These are phyloP conservation scores for Crotalus horridus DNA, from an alignment of 2,113 vertebrate species.

Conservation along the genomic window DNA sequence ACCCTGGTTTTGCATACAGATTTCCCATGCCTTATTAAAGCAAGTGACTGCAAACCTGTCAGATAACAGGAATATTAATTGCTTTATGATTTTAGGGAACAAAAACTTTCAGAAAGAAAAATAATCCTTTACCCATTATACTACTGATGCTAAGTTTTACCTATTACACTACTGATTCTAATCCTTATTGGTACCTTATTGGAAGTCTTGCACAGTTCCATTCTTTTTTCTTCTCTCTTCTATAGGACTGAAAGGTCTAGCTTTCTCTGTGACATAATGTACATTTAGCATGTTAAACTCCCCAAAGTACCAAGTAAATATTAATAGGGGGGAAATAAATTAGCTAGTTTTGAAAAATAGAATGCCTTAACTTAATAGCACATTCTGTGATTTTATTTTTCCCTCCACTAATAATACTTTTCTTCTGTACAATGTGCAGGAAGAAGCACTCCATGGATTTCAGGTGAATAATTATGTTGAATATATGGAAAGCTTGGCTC, in stretches of 20 bases:
- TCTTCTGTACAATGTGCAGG: constrained; percentile 71
- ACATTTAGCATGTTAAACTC: neutral
- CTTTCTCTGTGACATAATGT: neutral
- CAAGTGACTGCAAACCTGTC: neutral
- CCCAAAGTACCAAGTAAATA: neutral
- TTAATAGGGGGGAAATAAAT: constrained; percentile 23
- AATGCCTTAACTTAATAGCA: constrained; percentile 21
- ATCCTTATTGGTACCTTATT: neutral
- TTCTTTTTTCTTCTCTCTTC: no score
- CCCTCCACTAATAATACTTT: constrained; percentile 4
- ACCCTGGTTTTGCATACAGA: neutral
- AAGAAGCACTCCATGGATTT: constrained; percentile 88
- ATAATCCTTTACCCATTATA: neutral
- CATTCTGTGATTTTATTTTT: neutral
- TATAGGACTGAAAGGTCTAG: neutral
- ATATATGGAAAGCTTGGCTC: constrained; percentile 86
- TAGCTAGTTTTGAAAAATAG: constrained; percentile 3
- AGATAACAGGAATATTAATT: neutral
- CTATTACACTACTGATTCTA: neutral
- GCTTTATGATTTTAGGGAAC: neutral
- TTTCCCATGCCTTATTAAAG: neutral
- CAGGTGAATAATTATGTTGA: constrained; percentile 81
- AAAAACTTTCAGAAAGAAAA: neutral
- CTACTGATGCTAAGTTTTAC: neutral
- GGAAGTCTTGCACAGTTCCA: neutral